Conservation (phyloP, 2,113 vertebrate genomes). For the Origma solitaria region DNA sequence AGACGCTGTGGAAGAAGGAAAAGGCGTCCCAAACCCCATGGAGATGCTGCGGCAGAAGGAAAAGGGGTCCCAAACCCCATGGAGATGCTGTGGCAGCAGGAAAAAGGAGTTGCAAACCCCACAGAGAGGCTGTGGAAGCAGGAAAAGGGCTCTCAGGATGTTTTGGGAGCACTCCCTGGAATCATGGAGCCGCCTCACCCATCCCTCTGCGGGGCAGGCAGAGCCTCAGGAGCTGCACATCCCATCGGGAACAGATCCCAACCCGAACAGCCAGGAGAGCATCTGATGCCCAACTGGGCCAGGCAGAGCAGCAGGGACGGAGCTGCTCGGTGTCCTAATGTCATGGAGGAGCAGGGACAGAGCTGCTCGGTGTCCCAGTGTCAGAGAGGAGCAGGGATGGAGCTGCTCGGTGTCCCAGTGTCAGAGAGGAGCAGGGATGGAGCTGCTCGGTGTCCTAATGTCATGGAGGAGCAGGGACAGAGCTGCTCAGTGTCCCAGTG, state of each 20-base stretch:
- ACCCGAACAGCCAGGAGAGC: neutral
- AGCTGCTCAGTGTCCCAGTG: no score
- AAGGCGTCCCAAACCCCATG: neutral
- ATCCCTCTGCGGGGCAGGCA: neutral
- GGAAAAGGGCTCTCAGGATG: neutral
- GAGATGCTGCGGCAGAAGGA: neutral
- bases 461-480: neutral
- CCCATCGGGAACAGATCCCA: neutral
- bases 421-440: neutral
- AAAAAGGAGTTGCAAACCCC: neutral
- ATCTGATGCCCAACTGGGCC: accelerated
- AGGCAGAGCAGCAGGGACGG: neutral
- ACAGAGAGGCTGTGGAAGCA: neutral
- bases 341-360: neutral
- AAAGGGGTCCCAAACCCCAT: neutral
- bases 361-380: no score
- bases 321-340: no score
- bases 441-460: no score
- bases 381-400: neutral
- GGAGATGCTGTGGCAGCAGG: neutral
- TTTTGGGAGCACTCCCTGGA: neutral
- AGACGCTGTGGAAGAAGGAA: neutral
- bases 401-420: no score
- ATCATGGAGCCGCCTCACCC: neutral
- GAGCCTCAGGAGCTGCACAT: accelerated